Evolutionary conservation across 2,113 vertebrate species (phyloP).

Genomic region (Promerops cafer): DNA sequence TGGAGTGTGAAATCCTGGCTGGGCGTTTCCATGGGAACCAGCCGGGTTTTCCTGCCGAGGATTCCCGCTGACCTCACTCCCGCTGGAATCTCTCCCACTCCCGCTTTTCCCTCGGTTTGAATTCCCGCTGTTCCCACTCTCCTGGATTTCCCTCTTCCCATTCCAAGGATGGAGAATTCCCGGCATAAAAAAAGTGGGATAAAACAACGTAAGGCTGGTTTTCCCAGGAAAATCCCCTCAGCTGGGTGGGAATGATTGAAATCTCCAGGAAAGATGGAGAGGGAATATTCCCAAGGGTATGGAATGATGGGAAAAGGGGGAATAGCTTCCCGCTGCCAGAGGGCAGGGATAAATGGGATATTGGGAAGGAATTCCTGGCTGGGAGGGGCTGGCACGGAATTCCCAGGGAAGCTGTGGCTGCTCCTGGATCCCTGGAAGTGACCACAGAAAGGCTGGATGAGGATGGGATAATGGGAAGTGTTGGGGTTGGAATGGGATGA

Average conservation of each 20-base stretch:
- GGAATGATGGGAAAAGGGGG: not conserved
- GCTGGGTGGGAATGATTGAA: not conserved
- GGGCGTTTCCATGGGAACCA: not conserved
- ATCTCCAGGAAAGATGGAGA: not conserved
- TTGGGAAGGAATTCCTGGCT: not conserved
- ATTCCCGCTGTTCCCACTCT: not conserved
- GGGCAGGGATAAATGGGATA: not conserved
- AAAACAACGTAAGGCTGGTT: not conserved
- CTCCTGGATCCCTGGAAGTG: not conserved
- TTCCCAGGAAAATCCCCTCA: not conserved
- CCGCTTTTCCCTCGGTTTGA: not conserved
- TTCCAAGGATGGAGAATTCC: not conserved
- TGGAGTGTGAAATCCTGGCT: not conserved
- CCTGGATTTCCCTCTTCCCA: not conserved
- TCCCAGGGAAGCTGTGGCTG: not conserved
- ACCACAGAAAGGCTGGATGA: not conserved
- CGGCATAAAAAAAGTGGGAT: rapidly evolving
- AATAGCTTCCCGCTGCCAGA: not conserved
- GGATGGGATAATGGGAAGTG: not conserved
- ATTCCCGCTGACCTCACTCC: not conserved
- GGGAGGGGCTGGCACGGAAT: not conserved
- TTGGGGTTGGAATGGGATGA: not conserved
- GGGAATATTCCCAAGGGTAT: not conserved
- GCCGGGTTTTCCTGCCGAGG: not conserved
- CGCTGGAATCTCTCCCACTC: not conserved